A percentile compares a stretch with the other conserved stretches of the same genome.
These are phyloP conservation scores for Menidia beryllina DNA, from an alignment of 2,113 vertebrate genomes.

Conservation along the genomic window DNA sequence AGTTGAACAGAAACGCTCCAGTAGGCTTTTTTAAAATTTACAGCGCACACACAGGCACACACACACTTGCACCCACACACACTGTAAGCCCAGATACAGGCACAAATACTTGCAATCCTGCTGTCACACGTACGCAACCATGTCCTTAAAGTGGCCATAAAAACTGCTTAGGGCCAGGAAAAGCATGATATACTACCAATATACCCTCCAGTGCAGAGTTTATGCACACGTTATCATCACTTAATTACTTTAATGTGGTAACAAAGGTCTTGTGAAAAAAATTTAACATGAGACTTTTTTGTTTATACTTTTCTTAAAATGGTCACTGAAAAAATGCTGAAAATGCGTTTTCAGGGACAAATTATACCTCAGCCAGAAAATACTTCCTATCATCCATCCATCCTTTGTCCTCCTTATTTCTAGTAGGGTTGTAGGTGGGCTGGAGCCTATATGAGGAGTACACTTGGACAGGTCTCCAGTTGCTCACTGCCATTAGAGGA, in stretches of 20 bases:
- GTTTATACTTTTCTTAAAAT: neutral
- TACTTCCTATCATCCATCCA: too few species aligned
- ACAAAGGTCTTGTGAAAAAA: neutral
- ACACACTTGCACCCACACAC: slow-evolving; percentile 1
- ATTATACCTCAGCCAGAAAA: neutral
- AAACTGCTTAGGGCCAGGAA: slow-evolving; percentile 41
- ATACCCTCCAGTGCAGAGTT: slow-evolving; percentile 2
- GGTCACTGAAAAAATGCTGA: neutral
- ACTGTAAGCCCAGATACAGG: neutral
- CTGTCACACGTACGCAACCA: neutral
- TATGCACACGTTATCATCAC: neutral
- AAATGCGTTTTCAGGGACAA: neutral
- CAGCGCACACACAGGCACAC: slow-evolving; percentile 24
- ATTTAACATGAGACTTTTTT: neutral
- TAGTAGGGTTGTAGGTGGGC: too few species aligned
- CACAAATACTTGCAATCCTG: neutral
- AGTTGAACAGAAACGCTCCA: slow-evolving; percentile 12
- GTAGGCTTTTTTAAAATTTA: slow-evolving; percentile 48
- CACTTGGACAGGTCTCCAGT: neutral
- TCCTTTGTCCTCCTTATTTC: too few species aligned
- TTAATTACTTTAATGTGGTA: slow-evolving; percentile 4
- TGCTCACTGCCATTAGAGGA: too few species aligned
- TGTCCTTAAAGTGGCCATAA: slow-evolving; percentile 13
- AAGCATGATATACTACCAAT: slow-evolving; percentile 9
- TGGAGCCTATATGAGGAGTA: too few species aligned